phyloP scores from a whole-genome alignment of 35 echinoderm and acorn worm species.

The Hemicentrotus pulcherrimus region DNA sequence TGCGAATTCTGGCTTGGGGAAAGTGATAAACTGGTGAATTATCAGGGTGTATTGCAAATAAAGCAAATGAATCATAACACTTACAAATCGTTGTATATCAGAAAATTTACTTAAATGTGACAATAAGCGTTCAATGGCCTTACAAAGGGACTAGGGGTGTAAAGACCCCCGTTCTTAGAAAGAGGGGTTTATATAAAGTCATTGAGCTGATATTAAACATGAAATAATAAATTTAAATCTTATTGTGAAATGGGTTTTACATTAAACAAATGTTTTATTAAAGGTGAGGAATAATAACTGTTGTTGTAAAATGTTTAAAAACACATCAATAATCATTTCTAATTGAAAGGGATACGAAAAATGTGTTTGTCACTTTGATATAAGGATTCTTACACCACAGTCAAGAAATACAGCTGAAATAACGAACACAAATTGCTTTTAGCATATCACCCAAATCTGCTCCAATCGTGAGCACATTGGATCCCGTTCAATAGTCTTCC shows the following conservation, averaged over 20 bases:
- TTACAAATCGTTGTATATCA: background rate
- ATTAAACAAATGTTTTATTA: too few relatives aligned
- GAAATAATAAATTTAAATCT: too few relatives aligned
- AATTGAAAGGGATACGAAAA: background rate
- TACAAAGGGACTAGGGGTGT: too few relatives aligned
- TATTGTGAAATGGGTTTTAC: too few relatives aligned
- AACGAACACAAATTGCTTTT: conserved; percentile 12
- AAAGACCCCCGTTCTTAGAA: too few relatives aligned
- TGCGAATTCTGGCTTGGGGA: background rate
- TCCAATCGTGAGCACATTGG: background rate
- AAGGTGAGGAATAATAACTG: too few relatives aligned
- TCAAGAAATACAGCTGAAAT: background rate
- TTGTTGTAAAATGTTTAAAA: too few relatives aligned
- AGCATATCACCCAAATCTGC: background rate
- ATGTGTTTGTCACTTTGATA: background rate
- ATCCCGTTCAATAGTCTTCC: background rate
- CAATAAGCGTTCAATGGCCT: background rate
- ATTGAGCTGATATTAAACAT: too few relatives aligned
- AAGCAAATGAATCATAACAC: background rate
- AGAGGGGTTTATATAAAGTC: too few relatives aligned
- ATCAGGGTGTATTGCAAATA: background rate
- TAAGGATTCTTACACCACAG: background rate
- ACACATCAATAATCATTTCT: background rate
- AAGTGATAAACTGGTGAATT: background rate
- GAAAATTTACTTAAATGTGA: background rate